Base-by-base conservation (phyloP, 2,113 vertebrate species). In the Hymenochirus boettgeri region DNA sequence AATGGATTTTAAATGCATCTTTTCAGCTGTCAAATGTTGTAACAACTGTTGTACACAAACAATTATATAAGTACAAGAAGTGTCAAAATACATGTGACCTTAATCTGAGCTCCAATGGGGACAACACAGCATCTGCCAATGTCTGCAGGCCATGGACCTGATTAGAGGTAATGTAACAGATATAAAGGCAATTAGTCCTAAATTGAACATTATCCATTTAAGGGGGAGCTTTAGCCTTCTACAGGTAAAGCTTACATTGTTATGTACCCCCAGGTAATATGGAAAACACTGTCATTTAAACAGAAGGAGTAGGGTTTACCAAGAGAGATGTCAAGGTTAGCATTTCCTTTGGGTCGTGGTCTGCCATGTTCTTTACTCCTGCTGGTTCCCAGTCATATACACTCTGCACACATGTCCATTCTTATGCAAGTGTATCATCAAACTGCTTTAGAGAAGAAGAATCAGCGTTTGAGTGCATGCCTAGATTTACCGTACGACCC, bases 41-140 rank as follows among this genome's bases (percentile, higher is more conserved):
- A 69, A 60, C 65, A 69, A 69, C 65, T 69, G 65, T 69, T 48
- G 65, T 69, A 69, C 65, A 69, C 65, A 69, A 69, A 67, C 57
- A 60, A 31, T 52, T 45, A 69, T 21, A 53, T 19, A 26, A 60
- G 56, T 27, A 22, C 35, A 59, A 57, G 55, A 60, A 53, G 59
- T 69, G 65, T 69, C 56, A 69, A 50, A 60, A 69, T 60, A 53
- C 29, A 24, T 39, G 53, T 59, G 65, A 69, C 65, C 65, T 27
- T 48, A 57, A 27, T 18, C 12, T 51, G 18, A 48, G 54, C 42
- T 22, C 12, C 27, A 26, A 53, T 25, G 22, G 18, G 53, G 33
- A 37, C 25, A 45, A 47, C 65, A 69, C 25, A 45, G 56, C 65
- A 69, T 42, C 65, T 69, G 65, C 47, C 46, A 21, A 53, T 53